phyloP scores from a whole-genome alignment of 2,113 vertebrate genomes.

The human region DNA sequence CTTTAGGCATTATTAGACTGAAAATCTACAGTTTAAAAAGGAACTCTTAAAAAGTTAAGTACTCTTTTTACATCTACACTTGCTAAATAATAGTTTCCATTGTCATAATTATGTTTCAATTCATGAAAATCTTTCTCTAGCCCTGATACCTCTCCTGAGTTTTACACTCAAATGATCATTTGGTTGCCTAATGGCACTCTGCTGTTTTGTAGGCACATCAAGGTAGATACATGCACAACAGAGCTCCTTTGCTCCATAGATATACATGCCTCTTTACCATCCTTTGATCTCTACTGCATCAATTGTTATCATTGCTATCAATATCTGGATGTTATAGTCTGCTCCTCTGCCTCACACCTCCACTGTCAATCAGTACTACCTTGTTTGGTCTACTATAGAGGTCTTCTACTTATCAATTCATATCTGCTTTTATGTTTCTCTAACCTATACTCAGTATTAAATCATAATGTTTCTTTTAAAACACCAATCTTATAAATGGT shows the following conservation, averaged over 20 bases:
- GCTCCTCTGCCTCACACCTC: neutral
- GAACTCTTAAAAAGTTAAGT: neutral
- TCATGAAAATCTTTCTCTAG: neutral
- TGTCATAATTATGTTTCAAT: neutral
- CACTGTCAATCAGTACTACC: neutral
- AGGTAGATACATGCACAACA: neutral
- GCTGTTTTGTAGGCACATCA: neutral
- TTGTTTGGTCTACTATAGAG: neutral
- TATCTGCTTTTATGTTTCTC: neutral
- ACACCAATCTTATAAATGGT: neutral
- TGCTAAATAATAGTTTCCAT: neutral
- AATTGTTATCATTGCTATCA: too few relatives aligned
- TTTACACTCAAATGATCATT: neutral
- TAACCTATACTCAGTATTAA: neutral
- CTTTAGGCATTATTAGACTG: neutral
- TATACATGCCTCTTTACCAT: neutral
- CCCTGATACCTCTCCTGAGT: neutral
- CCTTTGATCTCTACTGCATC: neutral
- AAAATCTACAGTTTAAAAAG: neutral
- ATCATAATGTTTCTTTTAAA: neutral
- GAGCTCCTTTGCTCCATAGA: neutral
- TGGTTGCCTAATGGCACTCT: neutral
- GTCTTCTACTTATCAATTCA: neutral
- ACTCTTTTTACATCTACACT: neutral
- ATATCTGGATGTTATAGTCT: neutral